A percentile compares a stretch with the other conserved stretches of the same genome.
Evolutionary conservation across 2,888 invertebrate species (phyloP).

Genomic region (Lithophane leautieri): DNA sequence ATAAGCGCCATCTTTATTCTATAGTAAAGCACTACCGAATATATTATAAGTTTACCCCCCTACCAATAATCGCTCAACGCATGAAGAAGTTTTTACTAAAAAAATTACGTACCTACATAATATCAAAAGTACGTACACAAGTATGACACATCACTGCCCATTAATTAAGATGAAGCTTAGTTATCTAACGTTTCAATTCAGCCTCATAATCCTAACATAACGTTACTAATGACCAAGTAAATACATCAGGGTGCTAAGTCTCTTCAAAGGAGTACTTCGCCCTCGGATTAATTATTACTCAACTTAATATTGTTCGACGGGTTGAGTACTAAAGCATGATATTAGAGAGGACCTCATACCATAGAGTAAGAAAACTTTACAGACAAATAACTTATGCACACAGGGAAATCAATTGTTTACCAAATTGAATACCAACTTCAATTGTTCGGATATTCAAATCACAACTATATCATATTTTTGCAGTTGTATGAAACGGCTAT

Average conservation of each 20-base stretch:
- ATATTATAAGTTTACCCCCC: no score
- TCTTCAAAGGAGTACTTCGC: conserved; percentile 49
- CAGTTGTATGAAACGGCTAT: neutral
- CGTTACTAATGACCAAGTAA: conserved; percentile 52
- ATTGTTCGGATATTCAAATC: neutral
- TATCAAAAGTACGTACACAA: neutral
- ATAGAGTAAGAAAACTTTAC: neutral
- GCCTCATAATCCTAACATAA: conserved; percentile 43
- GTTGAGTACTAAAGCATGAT: conserved; percentile 36
- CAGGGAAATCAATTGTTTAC: neutral
- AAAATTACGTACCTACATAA: neutral
- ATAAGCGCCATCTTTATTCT: no score
- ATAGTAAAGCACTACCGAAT: no score
- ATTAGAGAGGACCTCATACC: conserved; percentile 14
- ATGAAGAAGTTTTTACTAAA: no score
- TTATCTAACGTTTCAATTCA: conserved; percentile 32
- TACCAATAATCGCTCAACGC: no score
- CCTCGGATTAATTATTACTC: conserved; percentile 56
- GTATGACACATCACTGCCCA: neutral
- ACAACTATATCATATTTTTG: neutral
- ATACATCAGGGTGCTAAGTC: conserved; percentile 35
- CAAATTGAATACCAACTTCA: neutral
- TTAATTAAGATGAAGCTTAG: conserved; percentile 23
- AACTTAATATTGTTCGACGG: conserved; percentile 52
- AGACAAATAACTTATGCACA: neutral